A percentile compares a stretch with the other conserved stretches of the same genome.
phyloP scores from a whole-genome alignment of 1,140 invertebrate genomes.

The Drosophila arizonae region DNA sequence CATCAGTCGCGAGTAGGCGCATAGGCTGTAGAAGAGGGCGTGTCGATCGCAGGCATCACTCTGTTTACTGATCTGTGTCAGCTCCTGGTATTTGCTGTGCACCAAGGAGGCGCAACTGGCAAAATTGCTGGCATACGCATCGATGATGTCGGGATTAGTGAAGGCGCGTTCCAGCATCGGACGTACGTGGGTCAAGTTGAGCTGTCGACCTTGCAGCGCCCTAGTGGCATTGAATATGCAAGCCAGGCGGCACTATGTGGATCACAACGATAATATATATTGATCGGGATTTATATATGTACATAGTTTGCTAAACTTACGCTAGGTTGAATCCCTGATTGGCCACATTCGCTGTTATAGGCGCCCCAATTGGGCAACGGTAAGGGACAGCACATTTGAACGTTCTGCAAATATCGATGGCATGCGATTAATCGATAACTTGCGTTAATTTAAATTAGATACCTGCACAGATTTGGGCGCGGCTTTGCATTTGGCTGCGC shows the following conservation, averaged over 20 bases:
- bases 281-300: neutral
- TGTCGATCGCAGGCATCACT: constrained; percentile 63
- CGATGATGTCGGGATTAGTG: constrained; percentile 36
- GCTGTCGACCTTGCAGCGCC: constrained; percentile 38
- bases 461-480: constrained; percentile 68
- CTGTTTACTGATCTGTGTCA: constrained; percentile 51
- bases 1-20: constrained; percentile 59
- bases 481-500: constrained; percentile 53
- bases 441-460: neutral
- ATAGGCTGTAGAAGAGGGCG: constrained; percentile 67
- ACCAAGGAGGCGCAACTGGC: constrained; percentile 48
- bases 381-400: constrained; percentile 55
- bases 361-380: constrained; percentile 67
- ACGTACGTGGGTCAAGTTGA: constrained; percentile 33
- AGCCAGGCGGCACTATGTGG: constrained; percentile 54
- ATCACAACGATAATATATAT: neutral
- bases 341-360: constrained; percentile 55
- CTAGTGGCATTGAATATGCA: constrained; percentile 63
- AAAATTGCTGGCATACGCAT: constrained; percentile 56
- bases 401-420: constrained; percentile 38
- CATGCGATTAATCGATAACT: neutral
- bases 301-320: constrained; percentile 33
- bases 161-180: constrained; percentile 63
- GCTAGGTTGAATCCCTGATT: constrained; percentile 51
- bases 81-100: constrained; percentile 39